Evolutionary conservation across 2,888 invertebrate genomes (phyloP), one percentile per base, ranked within the genome.

Genomic region (Calameuta idolon): DNA sequence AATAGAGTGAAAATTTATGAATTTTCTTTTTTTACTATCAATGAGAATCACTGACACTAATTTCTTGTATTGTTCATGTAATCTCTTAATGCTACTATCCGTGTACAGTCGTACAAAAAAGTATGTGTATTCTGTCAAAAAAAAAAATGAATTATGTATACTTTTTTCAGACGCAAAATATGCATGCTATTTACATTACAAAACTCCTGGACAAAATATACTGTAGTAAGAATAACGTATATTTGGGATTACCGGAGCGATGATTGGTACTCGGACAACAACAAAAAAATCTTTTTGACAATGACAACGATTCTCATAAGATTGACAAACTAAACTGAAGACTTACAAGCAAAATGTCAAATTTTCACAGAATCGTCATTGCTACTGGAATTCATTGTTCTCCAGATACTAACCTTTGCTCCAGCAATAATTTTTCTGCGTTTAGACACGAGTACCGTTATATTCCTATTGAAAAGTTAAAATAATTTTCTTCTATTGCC

Each of bases 41-140:
- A 55, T 68, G 71, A 55, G 76, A 79, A 35, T 34, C n/a, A 37
- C 75, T 77, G 23, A 69, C 40, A 15, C 15, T 69, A 55, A 55
- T 55, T 55, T 23, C 55, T 23, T 23, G 55, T 55, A 23, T 55
- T 9, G 23, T 55, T 1, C 9, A 55, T 9, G 23, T 55, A 55
- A 55, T 55, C 55, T 55, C 9, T 55, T 55, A 55, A 55, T 55
- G 23, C 55, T 23, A 23, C 55, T 55, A 23, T 55, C 23, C 55
- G 1, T 23, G 55, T 55, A 23, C 55, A 55, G 55, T 23, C 9
- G 5, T 55, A 55, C 55, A 2, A 23, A 9, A 40, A 23, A 23
- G 55, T 55, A 55, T 9, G 23, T 55, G 23, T 23, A 55, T 9
- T 23, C 23, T 55, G 55, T 55, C 55, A 15, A 23, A 9, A 55